These are phyloP conservation scores for Callinectes sapidus DNA, from an alignment of 2,888 invertebrate species.

Conservation along the genomic window DNA sequence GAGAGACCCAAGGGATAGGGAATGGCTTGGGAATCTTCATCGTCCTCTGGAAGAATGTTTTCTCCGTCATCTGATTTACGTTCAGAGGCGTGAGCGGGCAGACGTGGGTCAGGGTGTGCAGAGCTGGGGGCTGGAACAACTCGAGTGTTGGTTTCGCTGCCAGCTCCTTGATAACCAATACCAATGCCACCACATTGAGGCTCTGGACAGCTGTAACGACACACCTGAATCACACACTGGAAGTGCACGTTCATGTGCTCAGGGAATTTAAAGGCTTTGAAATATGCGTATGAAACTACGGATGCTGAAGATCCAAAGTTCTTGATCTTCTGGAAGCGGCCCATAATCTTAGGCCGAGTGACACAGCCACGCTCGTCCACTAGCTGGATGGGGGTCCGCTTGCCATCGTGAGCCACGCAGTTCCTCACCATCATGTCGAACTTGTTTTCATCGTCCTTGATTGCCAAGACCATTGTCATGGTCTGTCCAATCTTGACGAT, in stretches of 20 bases:
- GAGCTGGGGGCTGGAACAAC: conserved; percentile 40
- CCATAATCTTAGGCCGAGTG: conserved; percentile 94
- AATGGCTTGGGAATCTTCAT: neutral
- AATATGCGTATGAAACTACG: conserved; percentile 95
- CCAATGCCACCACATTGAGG: conserved; percentile 86
- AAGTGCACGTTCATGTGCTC: conserved; percentile 98
- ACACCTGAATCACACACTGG: conserved; percentile 96
- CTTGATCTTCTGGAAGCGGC: conserved; percentile 94
- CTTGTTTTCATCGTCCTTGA: conserved; percentile 95
- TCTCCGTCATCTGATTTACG: conserved; percentile 77
- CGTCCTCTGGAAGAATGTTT: neutral
- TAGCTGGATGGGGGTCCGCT: conserved; percentile 79
- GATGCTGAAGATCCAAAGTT: conserved; percentile 96
- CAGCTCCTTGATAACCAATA: conserved; percentile 60
- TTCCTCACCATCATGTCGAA: conserved; percentile 96
- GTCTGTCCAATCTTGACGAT: conserved; percentile 96
- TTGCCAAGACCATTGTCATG: conserved; percentile 97
- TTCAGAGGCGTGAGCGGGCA: conserved; percentile 76
- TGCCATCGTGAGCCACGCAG: conserved; percentile 95
- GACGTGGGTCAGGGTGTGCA: conserved; percentile 68
- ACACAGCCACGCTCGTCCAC: conserved; percentile 96
- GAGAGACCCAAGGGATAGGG: conserved; percentile 66
- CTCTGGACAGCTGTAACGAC: conserved; percentile 93
- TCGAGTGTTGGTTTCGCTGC: conserved; percentile 53
- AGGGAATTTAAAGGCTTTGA: conserved; percentile 97